Evolutionary conservation across 2,113 vertebrate genomes (phyloP), one percentile per base, ranked within the genome.

Genomic region (Psittacara wagleri): DNA sequence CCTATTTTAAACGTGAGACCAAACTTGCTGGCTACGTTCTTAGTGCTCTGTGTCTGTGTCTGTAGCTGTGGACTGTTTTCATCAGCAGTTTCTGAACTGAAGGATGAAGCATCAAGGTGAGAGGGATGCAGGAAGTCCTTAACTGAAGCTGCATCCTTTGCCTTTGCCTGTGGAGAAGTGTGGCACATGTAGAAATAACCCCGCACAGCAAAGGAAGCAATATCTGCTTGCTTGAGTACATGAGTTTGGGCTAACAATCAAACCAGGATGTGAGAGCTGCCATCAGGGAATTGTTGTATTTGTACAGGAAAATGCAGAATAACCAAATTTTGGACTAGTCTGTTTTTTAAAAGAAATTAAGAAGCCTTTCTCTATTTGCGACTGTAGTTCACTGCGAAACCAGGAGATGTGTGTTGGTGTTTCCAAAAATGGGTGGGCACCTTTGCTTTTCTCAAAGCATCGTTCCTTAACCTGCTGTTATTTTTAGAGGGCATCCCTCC

Each of bases 401-500:
- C 43, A 66, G 35, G 62, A 75, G 61, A 5, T 66, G 22, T 6
- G 6, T 63, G 19, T 72, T 0, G 0, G 18, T 75, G 25, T 79
- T 68, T 84, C 61, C 89, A 64, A 91, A 87, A 93, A 64, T n/a
- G 87, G 57, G 10, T 78, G 33, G 90, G 46, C 92, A 90, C 48
- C 62, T 93, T 83, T 89, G 62, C 78, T 95, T 91, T 96, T 67
- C 73, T 85, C 61, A 61, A 85, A 76, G 33, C 67, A 10, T 68
- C 6, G 0, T 91, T 89, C 70, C 37, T 75, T 57, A 83, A 2
- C 61, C 75, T 72, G 54, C 66, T 79, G 52, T 75, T 93, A 76
- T 79, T 96, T 95, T 94, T 86, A 94, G 74, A 82, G 57, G 48
- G 39, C 2, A 2, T 79, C 48, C 62, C 52, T 83, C 35, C 1